phyloP scores from a whole-genome alignment of 1,140 invertebrate genomes.

The Trichogramma pretiosum region DNA sequence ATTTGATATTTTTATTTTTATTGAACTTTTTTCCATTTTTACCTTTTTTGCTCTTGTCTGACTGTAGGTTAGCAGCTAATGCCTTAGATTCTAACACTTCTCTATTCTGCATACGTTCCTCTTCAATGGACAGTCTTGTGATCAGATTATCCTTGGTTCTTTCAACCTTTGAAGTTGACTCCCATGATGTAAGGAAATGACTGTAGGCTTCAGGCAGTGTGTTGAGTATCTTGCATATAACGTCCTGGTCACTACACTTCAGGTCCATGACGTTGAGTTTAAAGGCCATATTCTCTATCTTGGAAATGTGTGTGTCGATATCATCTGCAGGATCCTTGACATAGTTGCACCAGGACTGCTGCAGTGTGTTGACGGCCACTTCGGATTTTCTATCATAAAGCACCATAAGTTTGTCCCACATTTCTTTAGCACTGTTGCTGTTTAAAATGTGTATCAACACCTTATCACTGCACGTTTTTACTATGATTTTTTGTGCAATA shows the following conservation, averaged over 20 bases:
- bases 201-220: constrained; percentile 24
- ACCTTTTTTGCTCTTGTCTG: constrained; percentile 1
- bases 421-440: constrained; percentile 24
- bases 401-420: constrained; percentile 20
- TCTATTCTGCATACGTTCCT: constrained; percentile 3
- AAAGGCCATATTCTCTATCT: constrained; percentile 25
- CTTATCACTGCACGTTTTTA: constrained; percentile 20
- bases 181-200: constrained; percentile 36
- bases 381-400: not conserved
- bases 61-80: constrained; percentile 3
- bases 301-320: constrained; percentile 23
- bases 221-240: constrained; percentile 32
- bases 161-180: constrained; percentile 21
- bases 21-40: not conserved
- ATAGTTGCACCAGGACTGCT: constrained; percentile 21
- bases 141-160: constrained; percentile 26
- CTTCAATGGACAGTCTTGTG: constrained; percentile 25
- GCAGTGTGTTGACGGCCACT: not conserved
- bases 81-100: constrained; percentile 3
- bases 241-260: constrained; percentile 24
- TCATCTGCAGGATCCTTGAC: constrained; percentile 13
- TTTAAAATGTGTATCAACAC: constrained; percentile 28
- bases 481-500: constrained; percentile 25
- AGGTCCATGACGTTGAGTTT: constrained; percentile 26
- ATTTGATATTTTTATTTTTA: constrained; percentile 13